Evolutionary conservation across 1,140 invertebrate species (phyloP).

Genomic region (Drosophila jambulina): DNA sequence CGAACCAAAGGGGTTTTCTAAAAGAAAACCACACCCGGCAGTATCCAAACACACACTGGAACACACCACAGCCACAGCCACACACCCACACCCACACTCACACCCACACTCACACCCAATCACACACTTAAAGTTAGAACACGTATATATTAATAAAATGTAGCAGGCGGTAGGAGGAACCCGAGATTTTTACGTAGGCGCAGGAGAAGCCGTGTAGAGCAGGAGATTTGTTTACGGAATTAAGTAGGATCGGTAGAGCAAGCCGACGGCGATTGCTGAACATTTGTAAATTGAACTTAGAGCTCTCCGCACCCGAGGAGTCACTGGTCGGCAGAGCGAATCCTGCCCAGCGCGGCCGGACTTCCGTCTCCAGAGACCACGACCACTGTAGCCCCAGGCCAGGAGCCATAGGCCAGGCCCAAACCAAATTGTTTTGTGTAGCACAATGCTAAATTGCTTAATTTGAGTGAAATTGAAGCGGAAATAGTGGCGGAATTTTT

Average conservation of each 20-base stretch:
- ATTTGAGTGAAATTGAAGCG: slow-evolving; percentile 56
- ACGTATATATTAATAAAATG: slow-evolving; percentile 58
- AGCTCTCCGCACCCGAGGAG: slow-evolving; percentile 58
- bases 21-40: slow-evolving; percentile 64
- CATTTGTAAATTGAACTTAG: slow-evolving; percentile 76
- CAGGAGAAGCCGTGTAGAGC: slow-evolving; percentile 31
- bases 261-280: slow-evolving; percentile 69
- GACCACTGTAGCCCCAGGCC: slow-evolving; percentile 44
- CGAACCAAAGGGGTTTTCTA: slow-evolving; percentile 69
- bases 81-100: slow-evolving; percentile 21
- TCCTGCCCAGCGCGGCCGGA: slow-evolving; percentile 8
- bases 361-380: slow-evolving; percentile 27
- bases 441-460: slow-evolving; percentile 68
- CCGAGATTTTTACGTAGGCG: slow-evolving; percentile 42
- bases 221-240: slow-evolving; percentile 53
- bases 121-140: slow-evolving; percentile 62
- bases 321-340: slow-evolving; percentile 7
- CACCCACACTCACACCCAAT: slow-evolving; percentile 20
- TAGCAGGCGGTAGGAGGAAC: slow-evolving; percentile 30
- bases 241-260: slow-evolving; percentile 48
- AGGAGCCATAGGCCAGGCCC: slow-evolving; percentile 38
- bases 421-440: slow-evolving; percentile 63
- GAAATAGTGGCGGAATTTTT: slow-evolving; percentile 33
- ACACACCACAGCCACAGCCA: slow-evolving; percentile 29
- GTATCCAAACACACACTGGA: slow-evolving; percentile 31